phyloP scores from a whole-genome alignment of 2,113 vertebrate species.

The Gnathonemus echidnorhynchus region DNA sequence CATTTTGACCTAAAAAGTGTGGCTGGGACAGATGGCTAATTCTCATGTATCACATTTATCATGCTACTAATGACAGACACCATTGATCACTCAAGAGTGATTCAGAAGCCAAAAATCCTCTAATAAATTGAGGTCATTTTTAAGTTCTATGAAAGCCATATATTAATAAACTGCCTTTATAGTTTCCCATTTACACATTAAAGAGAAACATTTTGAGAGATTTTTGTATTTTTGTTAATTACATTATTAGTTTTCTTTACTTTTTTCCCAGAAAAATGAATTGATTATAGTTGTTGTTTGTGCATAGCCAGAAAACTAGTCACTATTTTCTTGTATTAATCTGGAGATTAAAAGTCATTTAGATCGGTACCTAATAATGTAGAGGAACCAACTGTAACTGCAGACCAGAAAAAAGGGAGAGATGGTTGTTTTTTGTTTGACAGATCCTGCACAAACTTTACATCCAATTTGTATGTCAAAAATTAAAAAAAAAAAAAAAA shows the following conservation, averaged over 20 bases:
- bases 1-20: slow-evolving; percentile 16
- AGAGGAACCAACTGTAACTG: neutral
- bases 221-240: neutral
- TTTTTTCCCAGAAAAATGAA: neutral
- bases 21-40: slow-evolving; percentile 18
- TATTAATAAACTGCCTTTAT: neutral
- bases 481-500: neutral
- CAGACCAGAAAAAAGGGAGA: neutral
- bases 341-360: neutral
- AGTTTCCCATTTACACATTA: neutral
- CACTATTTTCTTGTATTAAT: neutral
- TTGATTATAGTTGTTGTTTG: neutral
- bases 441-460: neutral
- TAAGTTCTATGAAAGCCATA: neutral
- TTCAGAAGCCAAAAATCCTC: neutral
- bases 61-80: neutral
- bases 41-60: slow-evolving; percentile 18
- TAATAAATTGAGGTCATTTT: neutral
- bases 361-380: neutral
- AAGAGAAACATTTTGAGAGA: neutral
- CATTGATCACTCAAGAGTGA: slow-evolving; percentile 18
- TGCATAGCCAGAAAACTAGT: neutral
- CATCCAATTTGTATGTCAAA: neutral
- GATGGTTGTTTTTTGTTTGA: neutral
- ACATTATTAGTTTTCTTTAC: neutral